These are phyloP conservation scores for Brachionus plicatilis DNA, from an alignment of 1,140 invertebrate species.

Conservation along the genomic window DNA sequence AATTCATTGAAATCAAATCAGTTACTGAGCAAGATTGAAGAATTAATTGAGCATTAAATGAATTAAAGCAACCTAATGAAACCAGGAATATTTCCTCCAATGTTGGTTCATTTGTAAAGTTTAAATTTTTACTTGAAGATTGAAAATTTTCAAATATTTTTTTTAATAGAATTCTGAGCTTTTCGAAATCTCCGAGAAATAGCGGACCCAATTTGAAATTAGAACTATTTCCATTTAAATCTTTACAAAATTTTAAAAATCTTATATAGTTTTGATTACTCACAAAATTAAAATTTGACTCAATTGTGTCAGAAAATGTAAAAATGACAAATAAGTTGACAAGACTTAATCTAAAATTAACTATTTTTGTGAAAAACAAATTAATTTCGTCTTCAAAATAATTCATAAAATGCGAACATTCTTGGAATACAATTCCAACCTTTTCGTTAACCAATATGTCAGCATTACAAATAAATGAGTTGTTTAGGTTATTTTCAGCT, in stretches of 20 bases:
- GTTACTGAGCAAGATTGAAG: not conserved
- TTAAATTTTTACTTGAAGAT: not conserved
- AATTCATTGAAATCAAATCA: not conserved
- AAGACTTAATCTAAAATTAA: not conserved
- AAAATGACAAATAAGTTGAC: not conserved
- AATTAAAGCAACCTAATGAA: conserved; percentile 12
- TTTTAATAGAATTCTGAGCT: not conserved
- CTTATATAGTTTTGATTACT: not conserved
- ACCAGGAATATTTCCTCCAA: not conserved
- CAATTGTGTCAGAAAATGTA: not conserved
- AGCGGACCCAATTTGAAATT: not conserved
- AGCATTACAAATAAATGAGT: not conserved
- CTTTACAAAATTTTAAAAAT: conserved; percentile 18
- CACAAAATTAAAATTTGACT: not conserved
- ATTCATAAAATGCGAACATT: not conserved
- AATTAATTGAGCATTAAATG: not conserved
- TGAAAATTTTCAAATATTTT: not conserved
- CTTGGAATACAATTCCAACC: not conserved
- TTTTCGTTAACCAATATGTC: not conserved
- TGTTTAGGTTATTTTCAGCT: not conserved
- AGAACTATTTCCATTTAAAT: not conserved
- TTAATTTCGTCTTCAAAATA: not conserved
- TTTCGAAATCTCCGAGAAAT: not conserved
- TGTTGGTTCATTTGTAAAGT: not conserved
- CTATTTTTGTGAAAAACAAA: not conserved